These are phyloP conservation scores for Synanthedon andrenaeformis DNA, from an alignment of 2,888 invertebrate genomes.

Conservation along the genomic window DNA sequence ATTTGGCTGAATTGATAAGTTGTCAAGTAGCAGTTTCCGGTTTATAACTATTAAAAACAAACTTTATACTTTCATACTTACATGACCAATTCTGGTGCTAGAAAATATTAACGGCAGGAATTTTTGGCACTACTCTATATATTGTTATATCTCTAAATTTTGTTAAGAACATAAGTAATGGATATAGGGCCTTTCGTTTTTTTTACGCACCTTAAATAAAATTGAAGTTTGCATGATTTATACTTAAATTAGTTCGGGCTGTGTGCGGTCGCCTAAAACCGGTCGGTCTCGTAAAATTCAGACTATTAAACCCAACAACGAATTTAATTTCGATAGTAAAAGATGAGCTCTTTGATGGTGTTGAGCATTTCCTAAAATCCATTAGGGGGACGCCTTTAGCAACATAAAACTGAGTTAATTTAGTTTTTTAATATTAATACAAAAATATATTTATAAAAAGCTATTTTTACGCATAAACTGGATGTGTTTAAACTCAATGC, in stretches of 20 bases:
- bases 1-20: not conserved
- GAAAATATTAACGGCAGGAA: too few species aligned
- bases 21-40: not conserved
- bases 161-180: too few species aligned
- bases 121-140: too few species aligned
- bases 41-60: not conserved
- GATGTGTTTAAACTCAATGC: too few species aligned
- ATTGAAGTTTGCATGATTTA: conserved; percentile 5
- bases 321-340: conserved; percentile 5
- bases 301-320: conserved; percentile 6
- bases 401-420: not conserved
- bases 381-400: not conserved
- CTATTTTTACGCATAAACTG: too few species aligned
- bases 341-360: not conserved
- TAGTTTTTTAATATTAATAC: not conserved
- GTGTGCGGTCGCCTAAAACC: conserved; percentile 7
- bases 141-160: too few species aligned
- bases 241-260: conserved; percentile 3
- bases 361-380: not conserved
- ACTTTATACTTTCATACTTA: too few species aligned
- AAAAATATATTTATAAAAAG: not conserved
- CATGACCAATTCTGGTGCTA: too few species aligned
- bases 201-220: conserved; percentile 1
- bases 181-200: not conserved
- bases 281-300: conserved; percentile 7